phyloP scores from a whole-genome alignment of 2,113 vertebrate genomes.

The Okapia johnstoni region DNA sequence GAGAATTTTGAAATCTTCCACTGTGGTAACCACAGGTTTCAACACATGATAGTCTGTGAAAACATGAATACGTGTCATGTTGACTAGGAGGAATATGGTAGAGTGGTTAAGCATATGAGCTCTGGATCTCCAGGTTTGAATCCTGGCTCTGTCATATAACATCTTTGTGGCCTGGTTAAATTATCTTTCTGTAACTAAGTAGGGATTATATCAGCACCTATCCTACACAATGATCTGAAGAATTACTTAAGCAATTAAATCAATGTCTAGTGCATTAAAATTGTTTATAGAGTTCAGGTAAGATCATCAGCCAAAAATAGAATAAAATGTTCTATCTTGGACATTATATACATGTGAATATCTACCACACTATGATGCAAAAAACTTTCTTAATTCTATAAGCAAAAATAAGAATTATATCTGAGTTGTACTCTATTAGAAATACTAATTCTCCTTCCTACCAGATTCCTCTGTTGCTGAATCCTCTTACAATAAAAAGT shows the following conservation, averaged over 20 bases:
- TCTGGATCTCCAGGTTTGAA: neutral
- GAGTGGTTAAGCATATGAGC: too few relatives aligned
- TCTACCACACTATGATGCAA: neutral
- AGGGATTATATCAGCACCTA: neutral
- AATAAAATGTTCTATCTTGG: neutral
- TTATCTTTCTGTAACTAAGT: neutral
- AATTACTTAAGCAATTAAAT: neutral
- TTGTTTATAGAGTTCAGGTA: neutral
- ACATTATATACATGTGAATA: neutral
- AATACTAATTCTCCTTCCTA: neutral
- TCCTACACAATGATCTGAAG: neutral
- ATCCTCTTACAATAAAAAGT: neutral
- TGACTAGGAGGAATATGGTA: neutral
- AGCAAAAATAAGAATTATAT: neutral
- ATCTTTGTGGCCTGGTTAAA: neutral
- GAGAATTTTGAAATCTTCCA: neutral
- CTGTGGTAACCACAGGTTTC: neutral
- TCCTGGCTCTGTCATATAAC: neutral
- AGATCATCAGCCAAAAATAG: neutral
- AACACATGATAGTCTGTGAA: neutral
- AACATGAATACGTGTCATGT: neutral
- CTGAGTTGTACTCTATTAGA: neutral
- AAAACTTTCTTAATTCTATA: neutral
- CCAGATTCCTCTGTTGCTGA: slow-evolving; percentile 4
- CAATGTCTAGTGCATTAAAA: neutral